Percentiles rank a stretch among this genome's conserved stretches.
Evolutionary conservation across 2,888 invertebrate genomes (phyloP).

Genomic region (Nephrotoma guestfalica): DNA sequence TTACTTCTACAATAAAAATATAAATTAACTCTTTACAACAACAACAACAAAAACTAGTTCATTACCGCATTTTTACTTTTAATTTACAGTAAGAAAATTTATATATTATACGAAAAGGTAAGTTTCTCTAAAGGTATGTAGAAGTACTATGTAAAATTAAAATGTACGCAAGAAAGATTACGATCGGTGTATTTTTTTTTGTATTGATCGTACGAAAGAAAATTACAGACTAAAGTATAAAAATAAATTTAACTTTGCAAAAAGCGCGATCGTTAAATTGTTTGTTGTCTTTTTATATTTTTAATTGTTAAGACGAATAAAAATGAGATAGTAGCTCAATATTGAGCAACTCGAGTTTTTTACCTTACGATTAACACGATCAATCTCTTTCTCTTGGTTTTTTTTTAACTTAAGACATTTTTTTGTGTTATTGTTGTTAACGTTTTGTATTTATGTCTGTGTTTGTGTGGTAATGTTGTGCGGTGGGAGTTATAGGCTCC

Average conservation of each 20-base stretch:
- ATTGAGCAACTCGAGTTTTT: background rate
- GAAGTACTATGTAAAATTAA: background rate
- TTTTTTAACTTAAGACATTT: background rate
- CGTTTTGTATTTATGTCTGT: background rate
- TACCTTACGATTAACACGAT: background rate
- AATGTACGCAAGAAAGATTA: background rate
- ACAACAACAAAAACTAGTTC: background rate
- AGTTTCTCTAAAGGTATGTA: background rate
- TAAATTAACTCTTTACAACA: background rate
- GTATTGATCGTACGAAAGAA: background rate
- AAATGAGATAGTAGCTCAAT: background rate
- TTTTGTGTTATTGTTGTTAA: too few relatives aligned
- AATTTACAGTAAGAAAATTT: background rate
- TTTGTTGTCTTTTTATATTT: background rate
- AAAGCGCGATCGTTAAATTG: background rate
- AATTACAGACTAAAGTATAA: background rate
- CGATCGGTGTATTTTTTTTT: background rate
- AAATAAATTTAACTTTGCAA: background rate
- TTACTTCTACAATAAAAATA: background rate
- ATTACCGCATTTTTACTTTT: background rate
- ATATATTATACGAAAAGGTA: background rate
- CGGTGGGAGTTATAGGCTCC: slow-evolving; percentile 1
- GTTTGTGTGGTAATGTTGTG: background rate
- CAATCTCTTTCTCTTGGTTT: background rate
- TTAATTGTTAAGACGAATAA: background rate